Base-by-base conservation (phyloP, 2,888 invertebrate genomes). In the Harmothoe impar region DNA sequence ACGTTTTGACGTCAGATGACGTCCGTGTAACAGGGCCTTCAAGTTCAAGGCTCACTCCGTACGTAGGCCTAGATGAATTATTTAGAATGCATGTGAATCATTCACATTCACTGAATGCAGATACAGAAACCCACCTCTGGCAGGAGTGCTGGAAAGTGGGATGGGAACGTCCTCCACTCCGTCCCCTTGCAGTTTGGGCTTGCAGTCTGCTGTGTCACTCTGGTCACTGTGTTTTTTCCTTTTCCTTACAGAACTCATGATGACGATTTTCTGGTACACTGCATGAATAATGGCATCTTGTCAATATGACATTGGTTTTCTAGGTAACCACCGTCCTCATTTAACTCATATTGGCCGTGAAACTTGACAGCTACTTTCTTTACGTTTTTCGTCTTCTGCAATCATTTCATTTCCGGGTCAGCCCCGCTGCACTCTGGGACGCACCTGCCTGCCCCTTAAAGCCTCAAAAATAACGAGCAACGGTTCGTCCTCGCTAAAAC, bases 101-200 rank as follows among this genome's bases (percentile, higher is more conserved):
- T n/a, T n/a, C n/a, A n/a, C n/a, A n/a, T n/a, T n/a, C n/a, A n/a
- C n/a, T n/a, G n/a, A n/a, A n/a, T n/a, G n/a, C n/a, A n/a, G n/a
- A n/a, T n/a, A n/a, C n/a, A n/a, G n/a, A n/a, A 15, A 10, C 77
- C 52, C 62, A 92, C 92, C 92, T 91, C 92, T 86, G 68, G 91
- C 92, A 25, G 92, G 92, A 31, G 91, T 91, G 91, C 91, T 91
- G 85, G 91, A 92, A 5, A 90, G 90, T 77, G n/a, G 89, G 91
- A 54, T 62, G 68, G n/a, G 35, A 52, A 91, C 89, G 85, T 85
- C 91, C 62, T 68, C 89, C 52, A 51, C 91, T 78, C 51, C 91
- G 23, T 56, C 89, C 51, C 33, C 86, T 56, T n/a, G 29, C 77
- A 90, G 29, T 20, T 31, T 54, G 86, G 86, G 5, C 54, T 56